These are phyloP conservation scores for Clostera curtula DNA, from an alignment of 2,888 invertebrate species.

Conservation along the genomic window DNA sequence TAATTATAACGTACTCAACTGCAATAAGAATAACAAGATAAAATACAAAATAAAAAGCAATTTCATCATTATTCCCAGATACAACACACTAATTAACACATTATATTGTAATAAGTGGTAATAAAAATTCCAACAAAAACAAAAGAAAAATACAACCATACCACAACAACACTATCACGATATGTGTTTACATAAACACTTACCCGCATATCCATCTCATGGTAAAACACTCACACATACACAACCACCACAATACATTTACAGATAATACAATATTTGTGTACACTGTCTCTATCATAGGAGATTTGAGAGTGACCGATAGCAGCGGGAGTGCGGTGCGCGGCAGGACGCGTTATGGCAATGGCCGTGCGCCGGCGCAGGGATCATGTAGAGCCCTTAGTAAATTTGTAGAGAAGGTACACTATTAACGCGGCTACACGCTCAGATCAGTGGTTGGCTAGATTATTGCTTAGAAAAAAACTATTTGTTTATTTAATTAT, in stretches of 20 bases:
- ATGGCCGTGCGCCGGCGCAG: conserved; percentile 17
- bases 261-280: conserved; percentile 16
- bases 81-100: too few relatives aligned
- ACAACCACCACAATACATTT: conserved; percentile 29
- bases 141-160: too few relatives aligned
- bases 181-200: conserved; percentile 19
- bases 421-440: conserved; percentile 5
- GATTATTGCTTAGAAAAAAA: too few relatives aligned
- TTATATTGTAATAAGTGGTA: too few relatives aligned
- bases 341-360: conserved; percentile 27
- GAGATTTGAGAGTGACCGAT: conserved; percentile 14
- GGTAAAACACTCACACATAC: conserved; percentile 33
- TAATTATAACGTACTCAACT: too few relatives aligned
- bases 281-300: conserved; percentile 15
- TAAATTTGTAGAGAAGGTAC: too few relatives aligned
- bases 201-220: conserved; percentile 58
- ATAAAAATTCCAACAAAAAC: too few relatives aligned
- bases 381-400: too few relatives aligned
- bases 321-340: conserved; percentile 21
- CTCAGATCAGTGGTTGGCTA: background rate
- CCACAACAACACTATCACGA: conserved; percentile 28
- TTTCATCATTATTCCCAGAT: too few relatives aligned
- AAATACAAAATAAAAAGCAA: too few relatives aligned
- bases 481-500: too few relatives aligned
- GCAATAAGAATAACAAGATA: too few relatives aligned